Percentiles rank a stretch among this genome's conserved stretches.
These are phyloP conservation scores for Hyles vespertilio DNA, from an alignment of 1,140 invertebrate species.

Conservation along the genomic window DNA sequence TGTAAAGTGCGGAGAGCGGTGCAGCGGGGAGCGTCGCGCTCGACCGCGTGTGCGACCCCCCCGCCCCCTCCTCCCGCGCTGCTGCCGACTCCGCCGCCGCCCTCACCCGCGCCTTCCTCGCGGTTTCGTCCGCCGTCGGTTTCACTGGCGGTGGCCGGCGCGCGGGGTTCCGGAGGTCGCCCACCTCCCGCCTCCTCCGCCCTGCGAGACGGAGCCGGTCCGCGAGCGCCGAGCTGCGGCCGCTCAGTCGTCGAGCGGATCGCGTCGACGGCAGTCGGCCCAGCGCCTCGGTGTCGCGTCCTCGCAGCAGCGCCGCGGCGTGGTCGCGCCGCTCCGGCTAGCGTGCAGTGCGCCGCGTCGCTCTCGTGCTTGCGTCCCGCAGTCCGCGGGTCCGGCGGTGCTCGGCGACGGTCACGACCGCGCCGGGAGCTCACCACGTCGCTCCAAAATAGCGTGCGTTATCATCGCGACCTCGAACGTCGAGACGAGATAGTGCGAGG, in stretches of 20 bases:
- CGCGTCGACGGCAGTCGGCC: slow-evolving; percentile 49
- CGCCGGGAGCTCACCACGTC: slow-evolving; percentile 39
- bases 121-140: slow-evolving; percentile 48
- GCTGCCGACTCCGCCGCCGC: too few relatives aligned
- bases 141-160: slow-evolving; percentile 42
- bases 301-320: slow-evolving; percentile 30
- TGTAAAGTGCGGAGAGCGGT: slow-evolving; percentile 56
- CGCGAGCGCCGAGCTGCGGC: slow-evolving; percentile 28
- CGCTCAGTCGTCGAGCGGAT: slow-evolving; percentile 63
- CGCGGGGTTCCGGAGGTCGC: slow-evolving; percentile 58
- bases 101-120: slow-evolving; percentile 30
- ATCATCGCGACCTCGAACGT: slow-evolving; percentile 66
- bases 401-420: slow-evolving; percentile 54
- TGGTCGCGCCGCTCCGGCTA: slow-evolving; percentile 12
- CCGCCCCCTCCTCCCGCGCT: slow-evolving; percentile 25
- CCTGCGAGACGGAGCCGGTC: slow-evolving; percentile 43
- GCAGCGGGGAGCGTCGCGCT: slow-evolving; percentile 57
- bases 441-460: slow-evolving; percentile 61
- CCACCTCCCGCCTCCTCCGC: slow-evolving; percentile 50
- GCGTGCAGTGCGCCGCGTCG: slow-evolving; percentile 29
- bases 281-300: slow-evolving; percentile 29
- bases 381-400: slow-evolving; percentile 49
- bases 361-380: slow-evolving; percentile 33
- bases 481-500: slow-evolving; percentile 70
- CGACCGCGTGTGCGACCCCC: slow-evolving; percentile 53